A percentile compares a stretch with the other conserved stretches of the same genome.
Evolutionary conservation across 1,140 invertebrate species (phyloP).

Genomic region (Heliothis virescens): DNA sequence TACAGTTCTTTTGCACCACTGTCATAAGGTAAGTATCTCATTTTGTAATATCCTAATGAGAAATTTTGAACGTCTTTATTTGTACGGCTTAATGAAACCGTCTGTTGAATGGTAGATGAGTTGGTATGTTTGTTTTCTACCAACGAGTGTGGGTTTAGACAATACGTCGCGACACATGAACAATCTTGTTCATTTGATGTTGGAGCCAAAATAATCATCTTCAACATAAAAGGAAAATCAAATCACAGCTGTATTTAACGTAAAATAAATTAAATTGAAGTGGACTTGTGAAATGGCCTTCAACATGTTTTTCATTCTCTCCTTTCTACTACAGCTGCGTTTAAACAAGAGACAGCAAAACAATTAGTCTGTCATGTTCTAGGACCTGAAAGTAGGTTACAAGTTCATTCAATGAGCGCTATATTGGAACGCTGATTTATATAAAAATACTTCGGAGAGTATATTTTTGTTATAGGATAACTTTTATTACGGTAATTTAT

Average conservation of each 20-base stretch:
- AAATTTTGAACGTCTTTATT: constrained; percentile 52
- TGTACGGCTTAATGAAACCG: constrained; percentile 21
- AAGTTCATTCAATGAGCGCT: background rate
- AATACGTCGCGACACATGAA: background rate
- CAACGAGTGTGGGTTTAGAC: background rate
- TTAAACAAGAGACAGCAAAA: constrained; percentile 7
- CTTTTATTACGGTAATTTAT: no score
- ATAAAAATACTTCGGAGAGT: background rate
- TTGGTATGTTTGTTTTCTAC: background rate
- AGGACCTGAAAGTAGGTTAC: background rate
- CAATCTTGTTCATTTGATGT: background rate
- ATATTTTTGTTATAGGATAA: no score
- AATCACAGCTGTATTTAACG: no score
- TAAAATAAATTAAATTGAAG: background rate
- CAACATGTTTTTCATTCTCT: background rate
- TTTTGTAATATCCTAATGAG: constrained; percentile 60
- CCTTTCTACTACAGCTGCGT: constrained; percentile 1
- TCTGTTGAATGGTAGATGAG: background rate
- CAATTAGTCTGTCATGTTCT: constrained; percentile 7
- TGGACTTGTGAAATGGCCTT: background rate
- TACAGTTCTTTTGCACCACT: constrained; percentile 62
- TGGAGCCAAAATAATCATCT: no score
- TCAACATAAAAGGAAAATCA: no score
- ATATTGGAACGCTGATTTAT: background rate
- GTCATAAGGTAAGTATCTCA: constrained; percentile 58